Conservation (phyloP, 2,113 vertebrate species). For the Cercopithecus mona region DNA sequence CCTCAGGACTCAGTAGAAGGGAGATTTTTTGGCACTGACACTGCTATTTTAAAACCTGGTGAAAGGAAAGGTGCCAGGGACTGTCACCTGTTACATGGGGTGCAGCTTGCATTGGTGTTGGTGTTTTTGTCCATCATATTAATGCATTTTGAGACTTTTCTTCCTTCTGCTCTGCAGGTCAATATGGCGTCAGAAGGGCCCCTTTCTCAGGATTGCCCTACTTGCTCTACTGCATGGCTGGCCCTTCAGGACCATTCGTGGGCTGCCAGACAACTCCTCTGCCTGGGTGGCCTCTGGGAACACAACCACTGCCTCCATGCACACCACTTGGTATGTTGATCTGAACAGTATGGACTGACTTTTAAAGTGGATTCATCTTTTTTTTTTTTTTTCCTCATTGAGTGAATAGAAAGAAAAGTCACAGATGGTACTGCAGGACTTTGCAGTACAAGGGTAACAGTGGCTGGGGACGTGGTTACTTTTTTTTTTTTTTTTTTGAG, state of each 20-base stretch:
- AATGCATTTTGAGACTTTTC: background rate
- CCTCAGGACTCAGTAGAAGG: background rate
- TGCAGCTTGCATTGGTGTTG: background rate
- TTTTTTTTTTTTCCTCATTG: background rate
- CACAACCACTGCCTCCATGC: conserved; percentile 78
- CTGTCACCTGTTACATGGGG: background rate
- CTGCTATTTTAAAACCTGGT: background rate
- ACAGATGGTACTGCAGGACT: background rate
- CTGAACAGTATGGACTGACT: background rate
- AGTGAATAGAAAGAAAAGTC: background rate
- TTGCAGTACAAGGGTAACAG: background rate
- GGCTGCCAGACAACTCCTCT: conserved; percentile 79
- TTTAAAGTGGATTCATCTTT: background rate
- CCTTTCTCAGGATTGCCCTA: background rate
- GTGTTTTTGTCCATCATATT: background rate
- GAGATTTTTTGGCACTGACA: background rate
- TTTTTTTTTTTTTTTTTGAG: too few species aligned
- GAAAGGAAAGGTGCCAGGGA: background rate
- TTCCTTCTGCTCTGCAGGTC: background rate
- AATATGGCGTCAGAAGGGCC: background rate
- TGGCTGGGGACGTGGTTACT: background rate
- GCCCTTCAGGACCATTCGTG: background rate
- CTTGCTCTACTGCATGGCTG: background rate
- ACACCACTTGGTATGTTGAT: conserved; percentile 73
- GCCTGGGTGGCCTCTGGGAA: conserved; percentile 77